Evolutionary conservation across 2,888 invertebrate species (phyloP).

Genomic region (Allophyes oxyacanthae): DNA sequence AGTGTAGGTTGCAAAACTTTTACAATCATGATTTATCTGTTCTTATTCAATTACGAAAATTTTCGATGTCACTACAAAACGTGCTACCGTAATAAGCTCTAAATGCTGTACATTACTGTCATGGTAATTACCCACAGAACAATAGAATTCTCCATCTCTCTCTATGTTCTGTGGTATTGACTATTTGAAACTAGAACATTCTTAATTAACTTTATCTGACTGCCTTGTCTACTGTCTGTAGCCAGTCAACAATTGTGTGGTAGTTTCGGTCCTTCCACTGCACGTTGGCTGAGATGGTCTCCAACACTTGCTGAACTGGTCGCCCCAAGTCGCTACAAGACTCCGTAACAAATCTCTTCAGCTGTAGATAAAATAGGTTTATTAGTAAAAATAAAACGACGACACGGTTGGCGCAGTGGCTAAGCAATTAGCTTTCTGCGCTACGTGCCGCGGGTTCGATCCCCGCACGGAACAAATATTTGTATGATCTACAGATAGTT

Average conservation of each 20-base stretch:
- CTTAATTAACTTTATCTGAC: conserved; percentile 43
- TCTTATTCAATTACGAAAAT: no score
- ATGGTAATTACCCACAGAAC: no score
- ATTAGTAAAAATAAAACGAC: no score
- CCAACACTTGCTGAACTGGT: conserved; percentile 94
- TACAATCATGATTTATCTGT: no score
- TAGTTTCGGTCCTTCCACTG: conserved; percentile 95
- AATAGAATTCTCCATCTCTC: no score
- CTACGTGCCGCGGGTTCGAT: no score
- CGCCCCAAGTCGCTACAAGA: conserved; percentile 92
- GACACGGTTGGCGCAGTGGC: no score
- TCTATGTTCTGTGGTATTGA: conserved; percentile 17
- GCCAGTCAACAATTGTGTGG: conserved; percentile 93
- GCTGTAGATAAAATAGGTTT: conserved; percentile 74
- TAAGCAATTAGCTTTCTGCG: no score
- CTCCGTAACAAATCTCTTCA: conserved; percentile 91
- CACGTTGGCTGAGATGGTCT: conserved; percentile 94
- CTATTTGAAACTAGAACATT: conserved; percentile 30
- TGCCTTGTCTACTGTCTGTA: conserved; percentile 76
- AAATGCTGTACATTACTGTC: conserved; percentile 23
- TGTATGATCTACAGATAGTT: no score
- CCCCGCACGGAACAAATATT: no score
- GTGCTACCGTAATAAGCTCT: background rate
- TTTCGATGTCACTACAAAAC: no score
- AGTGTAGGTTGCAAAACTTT: no score